These are phyloP conservation scores for Litoditis marina DNA, from an alignment of 2,888 invertebrate species.

Conservation along the genomic window DNA sequence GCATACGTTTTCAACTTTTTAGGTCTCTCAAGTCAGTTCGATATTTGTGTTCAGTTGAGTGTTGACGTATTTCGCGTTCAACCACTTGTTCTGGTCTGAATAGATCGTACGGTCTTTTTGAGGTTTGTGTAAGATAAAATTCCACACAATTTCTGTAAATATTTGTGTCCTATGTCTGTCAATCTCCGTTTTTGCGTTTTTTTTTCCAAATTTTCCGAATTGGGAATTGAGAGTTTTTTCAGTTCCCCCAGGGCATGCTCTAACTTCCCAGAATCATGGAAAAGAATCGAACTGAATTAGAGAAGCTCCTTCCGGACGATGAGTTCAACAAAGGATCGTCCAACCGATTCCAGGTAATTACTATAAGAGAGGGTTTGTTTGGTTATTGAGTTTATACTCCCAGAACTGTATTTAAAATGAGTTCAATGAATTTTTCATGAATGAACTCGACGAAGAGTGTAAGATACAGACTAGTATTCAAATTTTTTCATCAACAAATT, in stretches of 20 bases:
- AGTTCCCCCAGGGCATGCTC: constrained; percentile 4
- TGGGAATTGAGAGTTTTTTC: neutral
- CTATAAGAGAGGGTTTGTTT: neutral
- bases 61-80: too few species aligned
- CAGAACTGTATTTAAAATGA: neutral
- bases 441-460: neutral
- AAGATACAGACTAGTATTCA: neutral
- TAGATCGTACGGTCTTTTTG: too few species aligned
- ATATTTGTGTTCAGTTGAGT: too few species aligned
- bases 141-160: too few species aligned
- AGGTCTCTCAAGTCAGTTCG: too few species aligned
- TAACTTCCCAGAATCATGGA: too few species aligned
- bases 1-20: too few species aligned
- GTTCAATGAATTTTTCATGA: neutral
- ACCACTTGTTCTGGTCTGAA: too few species aligned
- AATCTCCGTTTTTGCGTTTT: neutral
- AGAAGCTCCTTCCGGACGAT: constrained; percentile 11
- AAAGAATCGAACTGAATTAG: constrained; percentile 4
- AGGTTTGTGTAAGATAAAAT: too few species aligned
- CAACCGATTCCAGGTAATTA: constrained; percentile 17
- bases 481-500: constrained; percentile 5
- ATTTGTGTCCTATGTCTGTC: too few species aligned
- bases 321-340: neutral
- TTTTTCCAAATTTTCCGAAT: neutral
- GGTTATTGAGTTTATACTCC: neutral